A percentile compares a stretch with the other conserved stretches of the same genome.
phyloP scores from a whole-genome alignment of 2,888 invertebrate species.

The Latrodectus hesperus region DNA sequence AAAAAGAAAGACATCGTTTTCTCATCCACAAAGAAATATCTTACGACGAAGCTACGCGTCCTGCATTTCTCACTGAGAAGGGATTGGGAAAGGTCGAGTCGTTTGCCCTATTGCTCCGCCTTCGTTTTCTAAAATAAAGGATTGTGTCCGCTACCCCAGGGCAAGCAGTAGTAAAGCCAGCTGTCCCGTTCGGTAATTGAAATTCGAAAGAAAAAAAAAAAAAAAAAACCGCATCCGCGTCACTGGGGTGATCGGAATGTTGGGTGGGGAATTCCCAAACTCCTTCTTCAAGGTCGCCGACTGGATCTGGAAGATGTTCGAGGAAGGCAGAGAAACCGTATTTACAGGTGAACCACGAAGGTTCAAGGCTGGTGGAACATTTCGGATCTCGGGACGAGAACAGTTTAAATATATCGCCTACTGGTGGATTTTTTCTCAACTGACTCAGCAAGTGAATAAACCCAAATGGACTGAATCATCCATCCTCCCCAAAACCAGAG shows the following conservation, averaged over 20 bases:
- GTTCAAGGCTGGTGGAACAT: constrained; percentile 46
- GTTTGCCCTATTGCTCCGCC: no score
- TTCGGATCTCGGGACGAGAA: background rate
- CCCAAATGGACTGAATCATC: constrained; percentile 5
- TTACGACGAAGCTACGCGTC: no score
- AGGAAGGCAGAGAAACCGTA: background rate
- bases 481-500: background rate
- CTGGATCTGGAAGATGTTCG: constrained; percentile 21
- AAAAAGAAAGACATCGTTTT: no score
- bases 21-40: no score
- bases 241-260: constrained; percentile 14
- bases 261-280: constrained; percentile 41
- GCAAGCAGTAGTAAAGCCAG: no score
- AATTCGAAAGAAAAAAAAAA: background rate
- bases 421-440: background rate
- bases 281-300: constrained; percentile 45
- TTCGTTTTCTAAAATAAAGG: no score
- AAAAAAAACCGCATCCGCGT: constrained; percentile 57
- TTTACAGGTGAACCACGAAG: constrained; percentile 19
- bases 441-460: background rate
- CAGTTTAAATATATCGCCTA: constrained; percentile 27
- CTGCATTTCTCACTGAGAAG: no score
- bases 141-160: no score
- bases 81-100: no score
- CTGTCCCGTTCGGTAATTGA: background rate